A percentile compares a stretch with the other conserved stretches of the same genome.
Conservation (phyloP, 1,140 invertebrate species). For the Artemia franciscana region DNA sequence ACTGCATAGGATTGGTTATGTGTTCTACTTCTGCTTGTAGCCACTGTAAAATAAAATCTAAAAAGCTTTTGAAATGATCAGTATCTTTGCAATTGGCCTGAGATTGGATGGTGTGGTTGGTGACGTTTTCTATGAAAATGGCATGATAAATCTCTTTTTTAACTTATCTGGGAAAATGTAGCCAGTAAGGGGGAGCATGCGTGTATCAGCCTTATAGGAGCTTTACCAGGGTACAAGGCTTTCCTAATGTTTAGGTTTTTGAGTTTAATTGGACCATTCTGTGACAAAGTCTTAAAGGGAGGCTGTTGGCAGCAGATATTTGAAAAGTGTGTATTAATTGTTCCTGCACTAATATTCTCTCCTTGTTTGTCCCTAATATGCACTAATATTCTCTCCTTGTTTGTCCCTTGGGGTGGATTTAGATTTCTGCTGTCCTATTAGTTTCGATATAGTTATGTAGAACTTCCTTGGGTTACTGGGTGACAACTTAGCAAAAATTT, state of each 20-base stretch:
- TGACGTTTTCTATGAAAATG: too few species aligned
- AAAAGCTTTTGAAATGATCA: neutral
- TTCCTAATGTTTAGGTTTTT: neutral
- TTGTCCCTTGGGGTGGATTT: neutral
- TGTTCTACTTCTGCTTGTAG: neutral
- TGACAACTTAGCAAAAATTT: neutral
- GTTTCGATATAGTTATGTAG: neutral
- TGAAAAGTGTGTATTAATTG: neutral
- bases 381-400: too few species aligned
- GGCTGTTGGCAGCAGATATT: neutral
- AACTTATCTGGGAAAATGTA: too few species aligned
- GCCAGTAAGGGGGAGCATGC: neutral
- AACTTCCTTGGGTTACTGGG: neutral
- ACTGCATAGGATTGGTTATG: neutral
- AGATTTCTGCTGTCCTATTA: neutral
- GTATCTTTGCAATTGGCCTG: too few species aligned
- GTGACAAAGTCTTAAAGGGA: neutral
- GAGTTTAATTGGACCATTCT: neutral
- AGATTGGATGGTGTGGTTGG: too few species aligned
- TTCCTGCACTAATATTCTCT: too few species aligned
- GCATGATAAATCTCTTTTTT: too few species aligned
- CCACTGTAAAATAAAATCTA: neutral
- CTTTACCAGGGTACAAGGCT: neutral
- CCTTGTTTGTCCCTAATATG: too few species aligned
- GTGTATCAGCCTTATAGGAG: neutral